Percentiles rank a stretch among this genome's conserved stretches.
Conservation (phyloP, 2,113 vertebrate species). For the Larimichthys polyactis region DNA sequence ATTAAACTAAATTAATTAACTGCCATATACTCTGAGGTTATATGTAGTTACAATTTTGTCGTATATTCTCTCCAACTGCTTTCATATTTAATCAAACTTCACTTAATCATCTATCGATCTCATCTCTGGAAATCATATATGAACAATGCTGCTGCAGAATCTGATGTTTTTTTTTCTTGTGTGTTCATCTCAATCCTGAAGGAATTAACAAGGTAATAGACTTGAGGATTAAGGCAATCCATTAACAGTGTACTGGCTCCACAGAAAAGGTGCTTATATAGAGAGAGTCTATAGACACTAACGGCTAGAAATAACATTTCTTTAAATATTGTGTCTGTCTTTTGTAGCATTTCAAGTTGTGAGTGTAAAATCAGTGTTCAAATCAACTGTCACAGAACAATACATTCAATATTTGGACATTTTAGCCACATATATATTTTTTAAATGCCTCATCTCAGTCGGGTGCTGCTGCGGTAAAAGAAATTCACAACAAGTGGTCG, state of each 20-base stretch:
- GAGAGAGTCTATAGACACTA: neutral
- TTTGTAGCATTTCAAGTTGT: neutral
- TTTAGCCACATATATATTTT: neutral
- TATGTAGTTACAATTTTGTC: neutral
- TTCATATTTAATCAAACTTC: neutral
- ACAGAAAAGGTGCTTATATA: slow-evolving; percentile 47
- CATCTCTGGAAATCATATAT: neutral
- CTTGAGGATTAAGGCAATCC: slow-evolving; percentile 42
- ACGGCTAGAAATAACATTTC: neutral
- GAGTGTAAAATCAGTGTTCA: neutral
- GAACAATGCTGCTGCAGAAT: neutral
- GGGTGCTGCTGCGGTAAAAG: neutral
- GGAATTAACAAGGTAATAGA: slow-evolving; percentile 35
- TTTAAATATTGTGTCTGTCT: neutral
- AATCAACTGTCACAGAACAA: neutral
- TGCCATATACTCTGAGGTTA: too few relatives aligned
- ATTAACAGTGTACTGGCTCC: slow-evolving; percentile 20
- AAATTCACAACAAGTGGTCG: neutral
- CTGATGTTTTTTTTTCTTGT: neutral
- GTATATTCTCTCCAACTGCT: neutral
- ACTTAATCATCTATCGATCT: neutral
- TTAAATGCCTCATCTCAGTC: neutral
- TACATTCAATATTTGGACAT: neutral
- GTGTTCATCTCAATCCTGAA: neutral
- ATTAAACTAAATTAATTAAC: neutral